phyloP scores from a whole-genome alignment of 2,888 invertebrate species.

The Disparrhopalites patrizii region DNA sequence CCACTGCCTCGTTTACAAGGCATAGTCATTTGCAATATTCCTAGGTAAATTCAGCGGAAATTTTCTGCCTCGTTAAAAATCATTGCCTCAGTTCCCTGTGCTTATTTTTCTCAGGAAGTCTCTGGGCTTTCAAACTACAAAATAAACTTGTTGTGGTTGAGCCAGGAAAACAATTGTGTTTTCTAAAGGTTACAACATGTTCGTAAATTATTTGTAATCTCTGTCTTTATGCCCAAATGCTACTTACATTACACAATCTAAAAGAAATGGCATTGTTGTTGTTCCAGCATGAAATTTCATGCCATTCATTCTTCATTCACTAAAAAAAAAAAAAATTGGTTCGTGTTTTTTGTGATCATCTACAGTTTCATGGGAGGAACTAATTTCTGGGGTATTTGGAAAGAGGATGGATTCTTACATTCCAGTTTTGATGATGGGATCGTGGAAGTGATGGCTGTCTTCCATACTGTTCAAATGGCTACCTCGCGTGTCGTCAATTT shows the following conservation, averaged over 20 bases:
- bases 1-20: slow-evolving; percentile 93
- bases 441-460: slow-evolving; percentile 94
- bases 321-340: too few relatives aligned
- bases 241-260: too few relatives aligned
- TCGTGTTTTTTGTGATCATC: background rate
- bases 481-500: slow-evolving; percentile 90
- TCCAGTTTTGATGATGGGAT: slow-evolving; percentile 85
- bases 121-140: too few relatives aligned
- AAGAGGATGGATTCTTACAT: slow-evolving; percentile 79
- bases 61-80: background rate
- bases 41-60: slow-evolving; percentile 58
- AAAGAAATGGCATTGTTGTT: too few relatives aligned
- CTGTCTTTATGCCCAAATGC: too few relatives aligned
- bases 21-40: slow-evolving; percentile 94
- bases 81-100: background rate
- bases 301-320: too few relatives aligned
- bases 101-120: background rate
- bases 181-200: too few relatives aligned
- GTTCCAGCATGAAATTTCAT: too few relatives aligned
- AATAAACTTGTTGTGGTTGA: background rate
- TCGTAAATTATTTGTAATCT: background rate
- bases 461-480: slow-evolving; percentile 96
- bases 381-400: slow-evolving; percentile 95
- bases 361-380: slow-evolving; percentile 95
- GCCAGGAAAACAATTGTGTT: too few relatives aligned